Conservation (phyloP, 2,888 invertebrate species). For the Drosophila suboccidentalis region DNA sequence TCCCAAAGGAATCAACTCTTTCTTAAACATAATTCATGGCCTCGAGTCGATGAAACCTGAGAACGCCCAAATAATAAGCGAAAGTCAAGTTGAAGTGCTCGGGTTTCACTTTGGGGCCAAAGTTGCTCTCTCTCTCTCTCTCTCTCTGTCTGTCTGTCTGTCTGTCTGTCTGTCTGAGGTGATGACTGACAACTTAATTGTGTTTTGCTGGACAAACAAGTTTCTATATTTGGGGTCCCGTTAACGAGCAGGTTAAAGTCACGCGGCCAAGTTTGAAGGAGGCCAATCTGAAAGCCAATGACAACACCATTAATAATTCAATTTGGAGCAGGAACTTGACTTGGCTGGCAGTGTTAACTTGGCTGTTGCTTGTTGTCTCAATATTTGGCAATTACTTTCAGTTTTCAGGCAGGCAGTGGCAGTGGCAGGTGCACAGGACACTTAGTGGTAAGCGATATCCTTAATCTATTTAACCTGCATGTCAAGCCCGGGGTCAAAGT, state of each 20-base stretch:
- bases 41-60: neutral
- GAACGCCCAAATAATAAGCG: constrained; percentile 18
- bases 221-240: constrained; percentile 34
- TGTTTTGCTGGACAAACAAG: constrained; percentile 68
- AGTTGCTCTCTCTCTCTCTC: constrained; percentile 2
- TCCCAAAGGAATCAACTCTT: neutral
- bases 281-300: constrained; percentile 60
- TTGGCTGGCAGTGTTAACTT: constrained; percentile 14
- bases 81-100: constrained; percentile 7
- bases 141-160: neutral
- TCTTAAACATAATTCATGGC: constrained; percentile 1
- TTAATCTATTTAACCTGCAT: constrained; percentile 79
- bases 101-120: constrained; percentile 11
- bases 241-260: constrained; percentile 55
- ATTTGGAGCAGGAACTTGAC: constrained; percentile 51
- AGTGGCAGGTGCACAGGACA: constrained; percentile 48
- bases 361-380: constrained; percentile 60
- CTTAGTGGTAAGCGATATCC: constrained; percentile 75
- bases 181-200: constrained; percentile 79
- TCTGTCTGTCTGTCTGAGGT: constrained; percentile 15
- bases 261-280: constrained; percentile 63
- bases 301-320: constrained; percentile 80
- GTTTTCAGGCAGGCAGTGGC: constrained; percentile 34
- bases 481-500: constrained; percentile 46
- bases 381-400: constrained; percentile 79